Percentiles rank a stretch among this genome's conserved stretches.
phyloP scores from a whole-genome alignment of 2,797 vertebrate genomes.

The Hydrocynus forskahlii region DNA sequence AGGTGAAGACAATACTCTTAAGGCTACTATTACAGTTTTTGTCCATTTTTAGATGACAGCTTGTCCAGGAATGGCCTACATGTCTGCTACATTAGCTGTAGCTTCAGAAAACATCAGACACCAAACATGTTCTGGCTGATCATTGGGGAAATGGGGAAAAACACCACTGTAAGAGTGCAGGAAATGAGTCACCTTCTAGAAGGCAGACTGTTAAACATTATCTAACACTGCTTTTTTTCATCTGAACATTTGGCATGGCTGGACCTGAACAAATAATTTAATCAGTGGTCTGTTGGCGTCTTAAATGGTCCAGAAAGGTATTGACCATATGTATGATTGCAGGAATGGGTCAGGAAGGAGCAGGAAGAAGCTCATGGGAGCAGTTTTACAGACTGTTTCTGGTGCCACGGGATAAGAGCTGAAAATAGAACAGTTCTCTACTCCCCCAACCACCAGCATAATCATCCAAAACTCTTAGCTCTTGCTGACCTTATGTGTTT shows the following conservation, averaged over 20 bases:
- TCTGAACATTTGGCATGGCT: background rate
- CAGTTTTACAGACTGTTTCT: conserved; percentile 65
- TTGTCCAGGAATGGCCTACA: too few species aligned
- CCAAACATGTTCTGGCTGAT: too few species aligned
- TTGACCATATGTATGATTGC: background rate
- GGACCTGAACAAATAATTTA: conserved; percentile 5
- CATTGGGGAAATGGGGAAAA: background rate
- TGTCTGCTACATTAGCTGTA: too few species aligned
- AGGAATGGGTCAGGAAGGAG: background rate
- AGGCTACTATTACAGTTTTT: too few species aligned
- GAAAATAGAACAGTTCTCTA: conserved; percentile 64
- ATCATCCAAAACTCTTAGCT: conserved; percentile 38
- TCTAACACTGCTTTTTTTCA: background rate
- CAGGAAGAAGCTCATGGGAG: conserved; percentile 48
- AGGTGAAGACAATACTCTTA: too few species aligned
- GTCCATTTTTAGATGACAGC: too few species aligned
- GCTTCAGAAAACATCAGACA: too few species aligned
- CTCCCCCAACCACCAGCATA: background rate
- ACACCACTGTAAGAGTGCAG: background rate
- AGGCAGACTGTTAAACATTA: background rate
- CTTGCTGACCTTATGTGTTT: conserved; percentile 28
- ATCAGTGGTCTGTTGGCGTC: too few species aligned
- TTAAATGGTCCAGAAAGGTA: background rate
- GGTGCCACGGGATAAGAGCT: conserved; percentile 64
- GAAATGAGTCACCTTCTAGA: conserved; percentile 12